Evolutionary conservation across 2,113 vertebrate species (phyloP), one percentile per base, ranked within the genome.

Genomic region (Labrus mixtus): DNA sequence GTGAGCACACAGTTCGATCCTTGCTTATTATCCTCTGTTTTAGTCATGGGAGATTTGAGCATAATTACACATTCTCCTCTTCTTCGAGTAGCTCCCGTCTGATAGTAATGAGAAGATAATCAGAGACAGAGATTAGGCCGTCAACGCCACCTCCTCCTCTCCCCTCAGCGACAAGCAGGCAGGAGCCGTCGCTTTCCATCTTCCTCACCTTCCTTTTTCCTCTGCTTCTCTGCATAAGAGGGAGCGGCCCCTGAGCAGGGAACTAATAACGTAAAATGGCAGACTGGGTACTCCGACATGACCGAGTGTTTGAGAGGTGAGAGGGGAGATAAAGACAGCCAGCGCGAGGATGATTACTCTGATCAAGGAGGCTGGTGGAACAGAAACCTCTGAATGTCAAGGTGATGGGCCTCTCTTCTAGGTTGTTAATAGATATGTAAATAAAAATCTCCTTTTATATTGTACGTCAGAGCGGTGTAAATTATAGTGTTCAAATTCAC

Each of bases 101-200:
- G 93, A 94, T 92, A 93, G 90, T 93, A 92, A 93, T 91, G 91
- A 92, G 91, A 89, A 89, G 89, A 92, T 94, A 94, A 93, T 93
- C 93, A 93, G 87, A 86, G 85, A 45, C 86, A 83, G 84, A 91
- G 91, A 94, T 94, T 93, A 93, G 87, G 76, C 78, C 79, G 81
- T 93, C 91, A 91, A 85, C 78, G 56, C 82, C 48, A 20, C 61
- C 74, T 53, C 73, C 53, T 65, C 81, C 65, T 50, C 72, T 78
- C 55, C 76, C 74, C 67, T 57, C 84, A 19, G 67, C n/a, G 12
- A 72, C 0, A n/a, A 86, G 82, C 80, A 91, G 57, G 69, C 80
- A 88, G 82, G 66, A 81, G 81, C 68, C 48, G 76, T 81, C 83
- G 15, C 69, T 79, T 86, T 74, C 87, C 9, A 83, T 91, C 84